A percentile compares a stretch with the other conserved stretches of the same genome.
Evolutionary conservation across 2,888 invertebrate genomes (phyloP).

Genomic region (Phoenoteleia sp.): DNA sequence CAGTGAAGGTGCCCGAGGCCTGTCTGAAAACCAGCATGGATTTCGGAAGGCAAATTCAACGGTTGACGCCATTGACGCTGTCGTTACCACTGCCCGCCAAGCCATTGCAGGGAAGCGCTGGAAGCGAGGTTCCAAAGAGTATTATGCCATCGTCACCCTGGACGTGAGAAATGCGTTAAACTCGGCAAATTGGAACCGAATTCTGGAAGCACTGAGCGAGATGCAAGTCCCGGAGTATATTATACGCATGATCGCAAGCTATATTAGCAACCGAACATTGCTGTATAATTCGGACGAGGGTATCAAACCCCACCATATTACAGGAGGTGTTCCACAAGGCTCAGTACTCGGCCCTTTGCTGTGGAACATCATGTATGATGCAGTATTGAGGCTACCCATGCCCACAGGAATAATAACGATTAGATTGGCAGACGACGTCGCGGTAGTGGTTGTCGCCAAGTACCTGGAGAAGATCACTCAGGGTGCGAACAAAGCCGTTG

Average conservation of each 20-base stretch:
- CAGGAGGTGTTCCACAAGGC: neutral
- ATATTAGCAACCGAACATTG: neutral
- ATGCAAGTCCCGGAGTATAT: neutral
- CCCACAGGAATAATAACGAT: neutral
- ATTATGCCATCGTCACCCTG: neutral
- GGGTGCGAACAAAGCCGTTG: neutral
- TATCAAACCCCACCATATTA: too few relatives aligned
- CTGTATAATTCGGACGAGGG: neutral
- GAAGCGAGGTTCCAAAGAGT: neutral
- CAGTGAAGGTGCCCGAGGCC: neutral
- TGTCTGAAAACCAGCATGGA: conserved; percentile 29
- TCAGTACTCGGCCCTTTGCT: neutral
- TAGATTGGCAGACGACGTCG: too few relatives aligned
- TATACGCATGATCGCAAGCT: neutral
- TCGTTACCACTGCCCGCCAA: conserved; percentile 33
- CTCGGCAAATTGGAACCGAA: neutral
- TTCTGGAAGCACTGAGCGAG: neutral
- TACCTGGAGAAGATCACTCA: neutral
- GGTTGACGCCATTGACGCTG: conserved; percentile 47
- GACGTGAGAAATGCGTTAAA: neutral
- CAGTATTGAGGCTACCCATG: neutral
- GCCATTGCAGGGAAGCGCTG: conserved; percentile 40
- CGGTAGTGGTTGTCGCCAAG: neutral
- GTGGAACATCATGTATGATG: neutral
- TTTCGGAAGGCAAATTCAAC: conserved; percentile 65